A percentile compares a stretch with the other conserved stretches of the same genome.
Conservation (phyloP, 2,113 vertebrate genomes). For the Hassar affinis region DNA sequence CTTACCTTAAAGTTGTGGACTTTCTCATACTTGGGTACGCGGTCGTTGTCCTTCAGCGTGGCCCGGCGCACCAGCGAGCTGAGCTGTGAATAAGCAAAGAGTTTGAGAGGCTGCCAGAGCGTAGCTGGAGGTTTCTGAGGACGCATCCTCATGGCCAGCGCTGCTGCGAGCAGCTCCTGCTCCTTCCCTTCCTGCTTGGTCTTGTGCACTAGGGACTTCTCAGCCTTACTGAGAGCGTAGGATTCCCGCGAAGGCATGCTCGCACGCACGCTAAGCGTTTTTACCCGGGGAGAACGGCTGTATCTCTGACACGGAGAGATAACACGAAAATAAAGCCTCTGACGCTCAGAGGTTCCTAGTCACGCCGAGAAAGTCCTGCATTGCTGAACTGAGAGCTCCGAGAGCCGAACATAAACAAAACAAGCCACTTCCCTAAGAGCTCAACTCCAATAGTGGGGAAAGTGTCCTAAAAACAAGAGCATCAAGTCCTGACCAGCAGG, state of each 20-base stretch:
- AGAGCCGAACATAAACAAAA: slow-evolving; percentile 44
- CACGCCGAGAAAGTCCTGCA: slow-evolving; percentile 55
- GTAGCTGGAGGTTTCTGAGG: slow-evolving; percentile 86
- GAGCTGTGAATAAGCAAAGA: slow-evolving; percentile 99
- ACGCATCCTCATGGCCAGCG: slow-evolving; percentile 92
- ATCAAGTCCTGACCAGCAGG: slow-evolving; percentile 54
- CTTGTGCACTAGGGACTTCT: slow-evolving; percentile 79
- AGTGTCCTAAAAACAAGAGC: not conserved
- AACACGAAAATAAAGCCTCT: slow-evolving; percentile 26
- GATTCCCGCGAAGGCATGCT: slow-evolving; percentile 92
- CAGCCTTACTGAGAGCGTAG: slow-evolving; percentile 76
- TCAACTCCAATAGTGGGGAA: slow-evolving; percentile 5
- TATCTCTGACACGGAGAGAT: not conserved
- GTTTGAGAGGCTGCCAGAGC: slow-evolving; percentile 94
- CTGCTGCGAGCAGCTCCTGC: slow-evolving; percentile 87
- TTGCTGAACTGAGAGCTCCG: slow-evolving; percentile 44
- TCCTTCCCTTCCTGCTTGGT: slow-evolving; percentile 85
- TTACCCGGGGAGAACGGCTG: slow-evolving; percentile 26
- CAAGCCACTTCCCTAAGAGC: slow-evolving; percentile 10
- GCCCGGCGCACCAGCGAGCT: slow-evolving; percentile 95
- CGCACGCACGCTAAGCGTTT: slow-evolving; percentile 43
- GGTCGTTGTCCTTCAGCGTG: slow-evolving; percentile 96
- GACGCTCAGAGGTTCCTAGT: slow-evolving; percentile 54
- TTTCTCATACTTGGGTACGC: slow-evolving; percentile 95
- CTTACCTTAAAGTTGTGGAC: slow-evolving; percentile 99